Conservation (phyloP, 2,888 invertebrate genomes). For the Rotaria magnacalcarata region DNA sequence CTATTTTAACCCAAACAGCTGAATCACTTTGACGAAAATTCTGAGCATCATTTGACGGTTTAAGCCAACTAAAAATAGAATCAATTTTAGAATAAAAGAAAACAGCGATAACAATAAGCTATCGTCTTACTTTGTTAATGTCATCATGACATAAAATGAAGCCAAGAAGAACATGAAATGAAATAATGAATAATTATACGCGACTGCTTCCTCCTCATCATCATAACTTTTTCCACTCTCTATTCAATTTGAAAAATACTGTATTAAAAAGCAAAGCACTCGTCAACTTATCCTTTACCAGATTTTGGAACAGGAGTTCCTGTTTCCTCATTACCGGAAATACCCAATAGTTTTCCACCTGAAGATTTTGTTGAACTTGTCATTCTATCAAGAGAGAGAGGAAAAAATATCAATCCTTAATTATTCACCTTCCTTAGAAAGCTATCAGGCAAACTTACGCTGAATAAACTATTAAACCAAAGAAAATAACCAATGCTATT, state of each 20-base stretch:
- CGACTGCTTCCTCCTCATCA: slow-evolving; percentile 78
- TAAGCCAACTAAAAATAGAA: slow-evolving; percentile 27
- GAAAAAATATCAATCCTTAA: background rate
- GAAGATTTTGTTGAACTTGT: slow-evolving; percentile 31
- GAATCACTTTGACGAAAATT: slow-evolving; percentile 71
- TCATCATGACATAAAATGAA: slow-evolving; percentile 99
- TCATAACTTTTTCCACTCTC: slow-evolving; percentile 69
- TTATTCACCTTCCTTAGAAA: background rate
- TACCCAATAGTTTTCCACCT: slow-evolving; percentile 9
- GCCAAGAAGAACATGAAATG: slow-evolving; percentile 91
- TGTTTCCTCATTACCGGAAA: slow-evolving; percentile 17
- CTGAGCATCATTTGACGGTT: slow-evolving; percentile 62
- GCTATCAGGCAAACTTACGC: background rate
- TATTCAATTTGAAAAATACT: background rate
- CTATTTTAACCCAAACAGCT: slow-evolving; percentile 97
- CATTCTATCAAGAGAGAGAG: background rate
- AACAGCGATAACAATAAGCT: slow-evolving; percentile 65
- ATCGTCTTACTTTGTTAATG: slow-evolving; percentile 90
- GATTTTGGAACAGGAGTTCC: background rate
- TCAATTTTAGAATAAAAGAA: no score
- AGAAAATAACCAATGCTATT: background rate
- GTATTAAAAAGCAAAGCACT: background rate
- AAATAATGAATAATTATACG: slow-evolving; percentile 93
- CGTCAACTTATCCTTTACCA: background rate
- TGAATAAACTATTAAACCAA: slow-evolving; percentile 12